Evolutionary conservation across 1,140 invertebrate genomes (phyloP), one percentile per base, ranked within the genome.

Genomic region (Paralvinella palmiformis): DNA sequence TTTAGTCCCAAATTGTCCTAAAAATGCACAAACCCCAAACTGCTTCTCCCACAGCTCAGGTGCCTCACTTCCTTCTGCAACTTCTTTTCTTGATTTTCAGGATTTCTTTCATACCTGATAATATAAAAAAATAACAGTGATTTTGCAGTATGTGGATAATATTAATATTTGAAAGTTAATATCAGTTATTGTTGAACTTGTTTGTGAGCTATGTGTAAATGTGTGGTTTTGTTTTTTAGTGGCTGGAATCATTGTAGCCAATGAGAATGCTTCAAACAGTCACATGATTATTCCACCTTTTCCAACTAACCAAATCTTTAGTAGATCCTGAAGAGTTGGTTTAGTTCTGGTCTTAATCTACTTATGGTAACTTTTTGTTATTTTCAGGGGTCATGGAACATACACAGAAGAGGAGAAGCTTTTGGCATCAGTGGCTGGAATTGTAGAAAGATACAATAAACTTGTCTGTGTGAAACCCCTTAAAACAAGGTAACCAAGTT

Each of bases 361-460:
- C 20, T 35, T 27, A 29, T 63, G 24, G 24, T 63, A 37, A n/a
- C 32, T 31, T 29, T 32, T 44, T 35, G 56, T 62, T 72, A 71
- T 78, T 75, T 78, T 71, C 78, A 95, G 95, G 75, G 96, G 96
- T 6, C 96, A 99, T 85, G 96, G 96, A 45, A 99, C 96, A 0
- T 98, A 94, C 73, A 76, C 75, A 59, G 88, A 89, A 69, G 86
- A 91, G 62, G 89, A 89, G 48, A 84, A 84, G 41, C 82, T 98
- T 1, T 87, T 91, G 78, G 88, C 96, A 3, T 96, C 94, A 2
- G 92, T 98, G 1, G 93, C 94, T 66, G 96, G 96, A 6, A 85
- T 92, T 44, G 87, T 96, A 70, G 89, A 96, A 75, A 88, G 91
- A 83, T 92, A 98, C 0, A 98, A 98, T 76, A 94, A 96, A 79